Evolutionary conservation across 1,140 invertebrate genomes (phyloP).

Genomic region (Kradibia gibbosae): DNA sequence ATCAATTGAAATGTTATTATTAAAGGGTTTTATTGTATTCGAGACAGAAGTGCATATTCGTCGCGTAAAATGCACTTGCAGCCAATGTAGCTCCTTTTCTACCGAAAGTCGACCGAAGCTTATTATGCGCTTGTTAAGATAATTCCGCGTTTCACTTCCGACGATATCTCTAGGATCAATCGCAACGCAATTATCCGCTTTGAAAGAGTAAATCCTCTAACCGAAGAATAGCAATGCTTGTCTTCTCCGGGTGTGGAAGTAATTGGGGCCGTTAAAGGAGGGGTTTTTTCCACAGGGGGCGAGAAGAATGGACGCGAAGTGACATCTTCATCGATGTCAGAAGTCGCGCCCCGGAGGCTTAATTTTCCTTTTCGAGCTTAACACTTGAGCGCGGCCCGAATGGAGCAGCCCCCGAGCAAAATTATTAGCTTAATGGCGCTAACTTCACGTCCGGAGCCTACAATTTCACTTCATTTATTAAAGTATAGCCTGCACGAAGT

Average conservation of each 20-base stretch:
- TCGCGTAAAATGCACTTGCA: neutral
- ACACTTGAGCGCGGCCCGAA: neutral
- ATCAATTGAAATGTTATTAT: too few species aligned
- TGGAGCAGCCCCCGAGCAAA: neutral
- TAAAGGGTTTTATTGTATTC: too few species aligned
- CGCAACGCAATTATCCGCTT: neutral
- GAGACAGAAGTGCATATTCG: too few species aligned
- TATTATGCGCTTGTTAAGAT: neutral
- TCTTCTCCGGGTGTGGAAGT: too few species aligned
- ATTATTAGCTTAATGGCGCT: neutral
- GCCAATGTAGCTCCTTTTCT: neutral
- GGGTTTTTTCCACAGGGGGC: neutral
- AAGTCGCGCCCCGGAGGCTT: neutral
- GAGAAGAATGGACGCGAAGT: neutral
- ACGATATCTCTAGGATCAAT: neutral
- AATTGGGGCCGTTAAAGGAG: too few species aligned
- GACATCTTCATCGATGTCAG: slow-evolving; percentile 11
- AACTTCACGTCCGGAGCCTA: neutral
- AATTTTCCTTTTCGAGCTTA: neutral
- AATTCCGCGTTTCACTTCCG: neutral
- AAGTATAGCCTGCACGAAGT: neutral
- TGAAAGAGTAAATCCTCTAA: neutral
- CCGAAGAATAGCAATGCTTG: too few species aligned
- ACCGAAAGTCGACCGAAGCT: neutral
- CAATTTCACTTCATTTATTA: neutral